These are phyloP conservation scores for Tridacna crocea DNA, from an alignment of 2,888 invertebrate genomes.

Conservation along the genomic window DNA sequence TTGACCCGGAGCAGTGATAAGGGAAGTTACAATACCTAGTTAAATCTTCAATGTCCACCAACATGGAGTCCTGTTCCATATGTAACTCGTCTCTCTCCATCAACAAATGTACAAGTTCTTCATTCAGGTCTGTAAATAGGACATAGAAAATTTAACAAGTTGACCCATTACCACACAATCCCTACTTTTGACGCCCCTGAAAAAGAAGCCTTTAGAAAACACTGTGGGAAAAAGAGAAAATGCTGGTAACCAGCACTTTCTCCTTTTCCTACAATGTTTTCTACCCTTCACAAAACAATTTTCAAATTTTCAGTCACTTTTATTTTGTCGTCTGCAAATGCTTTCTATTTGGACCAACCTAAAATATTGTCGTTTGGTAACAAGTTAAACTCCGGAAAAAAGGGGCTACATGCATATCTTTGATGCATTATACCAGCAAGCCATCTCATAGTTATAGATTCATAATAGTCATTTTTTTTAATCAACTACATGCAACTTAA, in stretches of 20 bases:
- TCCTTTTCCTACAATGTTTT: not conserved
- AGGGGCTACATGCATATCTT: too few species aligned
- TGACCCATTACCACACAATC: not conserved
- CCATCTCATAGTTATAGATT: too few species aligned
- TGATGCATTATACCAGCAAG: too few species aligned
- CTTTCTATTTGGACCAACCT: too few species aligned
- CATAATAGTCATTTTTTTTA: too few species aligned
- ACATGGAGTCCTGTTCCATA: slow-evolving; percentile 99
- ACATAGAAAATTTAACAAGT: not conserved
- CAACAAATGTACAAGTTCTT: slow-evolving; percentile 93
- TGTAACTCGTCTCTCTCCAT: slow-evolving; percentile 97
- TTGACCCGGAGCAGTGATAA: too few species aligned
- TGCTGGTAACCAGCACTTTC: not conserved
- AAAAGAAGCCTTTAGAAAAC: not conserved
- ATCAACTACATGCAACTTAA: too few species aligned
- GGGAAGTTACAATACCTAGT: too few species aligned
- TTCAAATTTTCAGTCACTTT: too few species aligned
- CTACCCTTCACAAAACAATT: not conserved
- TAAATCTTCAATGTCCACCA: slow-evolving; percentile 98
- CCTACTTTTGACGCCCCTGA: not conserved
- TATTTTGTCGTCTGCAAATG: too few species aligned
- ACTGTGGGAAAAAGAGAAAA: not conserved
- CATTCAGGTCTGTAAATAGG: slow-evolving; percentile 88
- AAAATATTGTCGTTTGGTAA: too few species aligned
- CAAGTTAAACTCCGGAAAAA: too few species aligned